Evolutionary conservation across 1,140 invertebrate species (phyloP).

Genomic region (Dryas iulia): DNA sequence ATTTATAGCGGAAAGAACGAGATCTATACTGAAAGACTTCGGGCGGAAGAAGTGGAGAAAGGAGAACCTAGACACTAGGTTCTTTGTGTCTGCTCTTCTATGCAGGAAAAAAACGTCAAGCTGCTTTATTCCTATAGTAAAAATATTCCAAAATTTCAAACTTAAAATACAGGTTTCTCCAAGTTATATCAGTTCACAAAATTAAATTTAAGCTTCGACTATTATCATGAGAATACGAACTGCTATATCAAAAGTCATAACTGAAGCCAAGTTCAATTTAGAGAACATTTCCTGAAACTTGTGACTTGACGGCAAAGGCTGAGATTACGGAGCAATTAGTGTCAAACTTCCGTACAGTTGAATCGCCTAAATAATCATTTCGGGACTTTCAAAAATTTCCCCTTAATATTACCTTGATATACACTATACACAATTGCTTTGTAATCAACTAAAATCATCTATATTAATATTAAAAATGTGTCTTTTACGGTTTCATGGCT

Average conservation of each 20-base stretch:
- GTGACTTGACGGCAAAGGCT: conserved; percentile 23
- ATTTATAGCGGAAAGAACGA: too few relatives aligned
- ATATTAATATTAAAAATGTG: too few relatives aligned
- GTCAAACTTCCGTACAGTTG: conserved; percentile 32
- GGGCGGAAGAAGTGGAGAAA: too few relatives aligned
- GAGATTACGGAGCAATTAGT: conserved; percentile 38
- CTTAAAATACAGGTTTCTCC: not conserved
- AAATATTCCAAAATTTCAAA: too few relatives aligned
- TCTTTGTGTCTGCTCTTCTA: too few relatives aligned
- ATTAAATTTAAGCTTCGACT: not conserved
- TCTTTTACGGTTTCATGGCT: too few relatives aligned
- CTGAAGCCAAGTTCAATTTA: conserved; percentile 19
- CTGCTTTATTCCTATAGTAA: too few relatives aligned
- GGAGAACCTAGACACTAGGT: too few relatives aligned
- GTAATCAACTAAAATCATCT: too few relatives aligned
- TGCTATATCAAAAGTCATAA: conserved; percentile 22
- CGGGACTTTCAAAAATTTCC: not conserved
- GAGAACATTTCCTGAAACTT: conserved; percentile 26
- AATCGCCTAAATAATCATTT: conserved; percentile 38
- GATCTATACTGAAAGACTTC: too few relatives aligned
- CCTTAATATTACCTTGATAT: not conserved
- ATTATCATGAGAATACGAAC: conserved; percentile 6
- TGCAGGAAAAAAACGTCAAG: too few relatives aligned
- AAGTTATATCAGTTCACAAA: not conserved
- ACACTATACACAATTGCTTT: too few relatives aligned